Evolutionary conservation across 2,797 vertebrate genomes (phyloP), one percentile per base, ranked within the genome.

Genomic region (Lepilemur ruficaudatus): DNA sequence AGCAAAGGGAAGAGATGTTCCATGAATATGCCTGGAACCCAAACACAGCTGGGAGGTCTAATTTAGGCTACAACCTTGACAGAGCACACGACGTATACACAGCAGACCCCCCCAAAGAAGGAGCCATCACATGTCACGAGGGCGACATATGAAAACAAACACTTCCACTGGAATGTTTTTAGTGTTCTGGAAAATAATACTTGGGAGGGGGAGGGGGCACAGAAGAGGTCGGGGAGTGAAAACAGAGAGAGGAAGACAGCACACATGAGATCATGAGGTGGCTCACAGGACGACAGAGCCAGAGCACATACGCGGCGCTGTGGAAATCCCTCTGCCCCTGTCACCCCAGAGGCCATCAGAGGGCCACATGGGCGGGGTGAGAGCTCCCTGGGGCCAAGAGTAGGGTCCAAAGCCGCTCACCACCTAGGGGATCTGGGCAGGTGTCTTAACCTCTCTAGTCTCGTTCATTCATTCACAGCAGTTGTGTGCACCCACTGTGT

Each of bases 11-110:
- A 32, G 5, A 65, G 43, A n/a, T 65, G 89, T 20, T 20, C 69
- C 43, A 35, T 0, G 7, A 14, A 85, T 46, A n/a, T 3, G 67
- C 59, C 89, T 2, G 9, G 91, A 72, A 88, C 75, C 94, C 93
- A 98, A 93, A 94, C 79, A 80, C 43, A 96, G 91, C 91, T 78
- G 57, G 61, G 57, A 96, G 88, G 89, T 91, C 96, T 95, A 63
- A 97, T 96, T 91, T 48, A 72, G 69, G 79, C 92, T 41, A 28
- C 3, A 76, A 63, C 94, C 78, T 93, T 87, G 30, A 85, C 0
- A 38, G 91, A 79, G 70, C 96, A 43, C 15, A 61, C 41, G 57
- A 82, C 0, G 1, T 82, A 59, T 2, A 57, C 1, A 12, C 0
- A 2, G 75, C 76, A 85, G 80, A 46, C 2, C 67, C 82, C 93